Base-by-base conservation (phyloP, 2,113 vertebrate genomes). In the Murina feae region DNA sequence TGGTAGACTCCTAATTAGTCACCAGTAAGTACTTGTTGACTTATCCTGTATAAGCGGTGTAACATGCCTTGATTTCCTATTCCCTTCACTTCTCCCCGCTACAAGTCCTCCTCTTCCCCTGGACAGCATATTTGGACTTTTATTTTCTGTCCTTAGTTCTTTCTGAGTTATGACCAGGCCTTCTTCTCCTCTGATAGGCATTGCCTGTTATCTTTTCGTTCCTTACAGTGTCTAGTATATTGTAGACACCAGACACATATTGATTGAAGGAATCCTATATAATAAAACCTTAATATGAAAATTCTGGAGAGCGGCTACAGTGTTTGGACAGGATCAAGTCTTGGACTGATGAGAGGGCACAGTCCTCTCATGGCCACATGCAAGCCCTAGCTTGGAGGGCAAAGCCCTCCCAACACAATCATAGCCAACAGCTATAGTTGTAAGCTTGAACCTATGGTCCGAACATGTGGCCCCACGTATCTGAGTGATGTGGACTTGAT, bases 1-100 rank as follows among this genome's bases (percentile, higher is more conserved):
- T 20, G 14, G 25, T 58, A 71, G 47, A 58, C 82, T 93, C 60
- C 66, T 86, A 87, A 87, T 87, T 80, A 86, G 95, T 91, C 76
- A 71, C 28, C 42, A 25, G 1, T 66, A 68, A 85, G 37, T 78
- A 37, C 63, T n/a, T 60, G 14, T 66, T 86, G 58, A n/a, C 49
- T 91, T 81, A n/a, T 60, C n/a, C 86, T 65, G 9, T 17, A 10
- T 58, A 68, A 85, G 53, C 78, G 42, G 6, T 5, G 21, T 65
- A 35, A 42, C 20, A 44, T n/a, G 25, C 51, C 80, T 89, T 89
- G 65, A 78, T 78, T 81, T 83, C 44, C 39, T 79, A 9, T 28
- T 86, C 10, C 9, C 23, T n/a, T 10, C 2, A 39, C 9, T 58
- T 86, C 39, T 93, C 17, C 25, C 65, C 66, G 12, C 44, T 75